Conservation (phyloP, 1,140 invertebrate genomes). For the Eriocheir sinensis region DNA sequence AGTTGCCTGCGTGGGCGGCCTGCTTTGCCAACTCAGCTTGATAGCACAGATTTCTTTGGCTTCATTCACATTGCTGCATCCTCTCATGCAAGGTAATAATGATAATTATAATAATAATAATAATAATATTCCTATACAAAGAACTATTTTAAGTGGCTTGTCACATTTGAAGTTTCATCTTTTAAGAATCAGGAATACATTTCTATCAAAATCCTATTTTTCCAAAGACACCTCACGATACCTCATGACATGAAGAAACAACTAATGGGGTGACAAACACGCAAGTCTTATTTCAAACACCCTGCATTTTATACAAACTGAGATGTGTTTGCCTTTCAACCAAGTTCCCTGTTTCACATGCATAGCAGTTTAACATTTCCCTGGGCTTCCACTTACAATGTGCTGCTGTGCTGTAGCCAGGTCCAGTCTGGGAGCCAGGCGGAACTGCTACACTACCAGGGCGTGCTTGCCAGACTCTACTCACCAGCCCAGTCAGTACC, state of each 20-base stretch:
- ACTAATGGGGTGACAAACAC: conserved; percentile 23
- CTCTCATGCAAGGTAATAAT: conserved; percentile 36
- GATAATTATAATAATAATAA: too few relatives aligned
- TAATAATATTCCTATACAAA: conserved; percentile 13
- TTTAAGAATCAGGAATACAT: conserved; percentile 15
- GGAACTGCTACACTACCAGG: conserved; percentile 50
- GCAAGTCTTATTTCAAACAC: conserved; percentile 28
- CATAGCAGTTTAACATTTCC: conserved; percentile 67
- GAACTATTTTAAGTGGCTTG: conserved; percentile 38
- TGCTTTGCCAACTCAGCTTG: conserved; percentile 65
- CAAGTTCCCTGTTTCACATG: conserved; percentile 33
- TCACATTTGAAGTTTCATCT: conserved; percentile 31
- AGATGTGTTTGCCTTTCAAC: conserved; percentile 63
- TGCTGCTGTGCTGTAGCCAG: conserved; percentile 66
- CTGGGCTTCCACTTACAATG: conserved; percentile 67
- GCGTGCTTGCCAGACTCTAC: too few relatives aligned
- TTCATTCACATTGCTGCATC: conserved; percentile 39
- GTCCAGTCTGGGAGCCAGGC: conserved; percentile 60
- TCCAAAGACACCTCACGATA: conserved; percentile 21
- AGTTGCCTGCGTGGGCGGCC: conserved; percentile 61
- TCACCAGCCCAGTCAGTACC: too few relatives aligned
- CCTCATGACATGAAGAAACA: neutral
- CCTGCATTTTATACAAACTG: conserved; percentile 48
- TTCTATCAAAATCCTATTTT: conserved; percentile 52
- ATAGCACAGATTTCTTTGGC: conserved; percentile 27